A percentile compares a stretch with the other conserved stretches of the same genome.
These are phyloP conservation scores for Rhodeus uyekii DNA, from an alignment of 2,797 vertebrate species.

Conservation along the genomic window DNA sequence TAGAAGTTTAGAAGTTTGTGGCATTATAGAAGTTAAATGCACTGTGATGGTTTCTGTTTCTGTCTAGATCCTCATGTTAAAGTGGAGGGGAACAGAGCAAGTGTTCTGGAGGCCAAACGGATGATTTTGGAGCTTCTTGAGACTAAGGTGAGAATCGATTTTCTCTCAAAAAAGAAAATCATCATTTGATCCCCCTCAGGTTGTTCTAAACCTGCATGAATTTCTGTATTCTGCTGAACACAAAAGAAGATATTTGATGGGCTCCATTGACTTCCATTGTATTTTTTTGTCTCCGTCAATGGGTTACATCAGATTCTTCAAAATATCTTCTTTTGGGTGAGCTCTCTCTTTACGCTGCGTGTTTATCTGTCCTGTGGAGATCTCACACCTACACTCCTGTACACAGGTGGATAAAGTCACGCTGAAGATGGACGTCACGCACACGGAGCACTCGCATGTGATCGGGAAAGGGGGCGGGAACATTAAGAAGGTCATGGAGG, in stretches of 20 bases:
- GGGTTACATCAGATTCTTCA: no score
- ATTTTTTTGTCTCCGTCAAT: no score
- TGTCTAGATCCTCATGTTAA: conserved; percentile 81
- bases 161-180: neutral
- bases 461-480: conserved; percentile 84
- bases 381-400: neutral
- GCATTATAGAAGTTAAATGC: neutral
- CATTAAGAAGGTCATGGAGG: conserved; percentile 85
- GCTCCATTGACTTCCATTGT: no score
- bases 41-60: neutral
- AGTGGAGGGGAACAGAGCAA: conserved; percentile 75
- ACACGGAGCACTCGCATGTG: conserved; percentile 83
- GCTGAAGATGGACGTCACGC: conserved; percentile 82
- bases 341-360: neutral
- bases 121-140: conserved; percentile 80
- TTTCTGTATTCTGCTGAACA: no score
- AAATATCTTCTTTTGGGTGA: neutral
- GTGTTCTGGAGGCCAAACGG: conserved; percentile 77
- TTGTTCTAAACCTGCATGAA: no score
- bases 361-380: neutral
- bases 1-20: neutral
- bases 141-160: conserved; percentile 72
- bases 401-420: conserved; percentile 82
- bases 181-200: no score
- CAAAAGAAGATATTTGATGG: no score